Conservation (phyloP, 2,797 vertebrate genomes). For the Cyclura pinguis region DNA sequence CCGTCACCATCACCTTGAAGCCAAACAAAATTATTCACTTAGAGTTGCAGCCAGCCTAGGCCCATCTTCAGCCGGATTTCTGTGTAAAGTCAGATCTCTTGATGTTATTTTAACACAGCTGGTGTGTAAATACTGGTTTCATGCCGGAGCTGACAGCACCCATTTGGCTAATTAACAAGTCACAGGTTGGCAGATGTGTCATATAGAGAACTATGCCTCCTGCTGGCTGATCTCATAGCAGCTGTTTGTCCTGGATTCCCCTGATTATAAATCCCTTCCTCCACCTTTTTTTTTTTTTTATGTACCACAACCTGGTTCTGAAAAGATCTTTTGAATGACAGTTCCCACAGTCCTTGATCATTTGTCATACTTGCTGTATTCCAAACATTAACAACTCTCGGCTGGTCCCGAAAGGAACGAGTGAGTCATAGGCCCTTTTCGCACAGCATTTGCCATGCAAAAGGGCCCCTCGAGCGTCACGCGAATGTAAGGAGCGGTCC, state of each 20-base stretch:
- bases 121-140: neutral
- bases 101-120: slow-evolving; percentile 14
- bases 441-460: too few relatives aligned
- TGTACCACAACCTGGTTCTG: too few relatives aligned
- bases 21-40: neutral
- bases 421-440: too few relatives aligned
- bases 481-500: too few relatives aligned
- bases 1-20: neutral
- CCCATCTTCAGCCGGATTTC: neutral
- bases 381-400: too few relatives aligned
- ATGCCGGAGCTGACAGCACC: neutral
- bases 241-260: slow-evolving; percentile 17
- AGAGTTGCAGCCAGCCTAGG: neutral
- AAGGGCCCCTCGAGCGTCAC: too few relatives aligned
- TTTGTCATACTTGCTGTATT: too few relatives aligned
- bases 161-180: slow-evolving; percentile 27
- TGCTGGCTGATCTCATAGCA: slow-evolving; percentile 13
- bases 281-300: neutral
- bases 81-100: neutral
- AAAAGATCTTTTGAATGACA: too few relatives aligned
- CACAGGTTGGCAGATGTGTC: neutral
- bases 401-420: too few relatives aligned
- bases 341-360: too few relatives aligned
- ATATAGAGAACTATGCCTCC: slow-evolving; percentile 1
- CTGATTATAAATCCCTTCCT: neutral